Base-by-base conservation (phyloP, 1,140 invertebrate genomes). In the Drosophila sucinea region DNA sequence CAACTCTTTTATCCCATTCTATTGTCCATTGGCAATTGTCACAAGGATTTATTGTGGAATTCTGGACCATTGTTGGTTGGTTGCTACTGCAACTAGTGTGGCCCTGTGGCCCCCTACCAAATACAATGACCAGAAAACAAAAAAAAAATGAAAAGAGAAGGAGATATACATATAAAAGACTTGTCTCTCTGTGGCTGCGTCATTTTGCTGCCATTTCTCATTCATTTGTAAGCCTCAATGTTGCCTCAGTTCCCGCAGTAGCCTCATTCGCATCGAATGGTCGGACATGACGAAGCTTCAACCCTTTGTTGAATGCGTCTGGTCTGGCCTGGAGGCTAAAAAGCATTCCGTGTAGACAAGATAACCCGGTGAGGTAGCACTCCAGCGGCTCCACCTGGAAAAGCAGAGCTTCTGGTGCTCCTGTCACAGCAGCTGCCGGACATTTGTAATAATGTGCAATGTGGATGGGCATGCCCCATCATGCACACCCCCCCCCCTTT, bases 391-490 rank as follows among this genome's bases (percentile, higher is more conserved):
- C 30, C 30, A 47, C 60, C 55, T 61, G 44, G 44, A 8, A n/a
- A 11, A 7, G 6, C 8, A n/a, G 27, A 17, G 30, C 58, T 60
- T 35, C 8, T 32, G 4, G 47, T 47, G 44, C 11, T 58, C 23
- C 44, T 67, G 64, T 67, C 64, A 60, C 58, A 73, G 56, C 70
- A 70, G 80, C 80, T 83, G 82, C 82, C 79, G 82, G 82, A 79
- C 82, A 89, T 89, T 80, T 80, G 79, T 75, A 79, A 83, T 73
- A 87, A 85, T 74, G 81, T 82, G 60, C 74, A 73, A 56, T 38
- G 35, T 38, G 35, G 3, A 4, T n/a, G 4, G 27, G 17, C 7
- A 3, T 7, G 30, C 23, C 27, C 10, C 29, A 35, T 8, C 8
- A 29, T 4, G 5, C 25, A 8, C 17, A 33, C 1, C 33, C 23